A percentile compares a stretch with the other conserved stretches of the same genome.
These are phyloP conservation scores for Rhinoderma darwinii DNA, from an alignment of 2,113 vertebrate genomes.

Conservation along the genomic window DNA sequence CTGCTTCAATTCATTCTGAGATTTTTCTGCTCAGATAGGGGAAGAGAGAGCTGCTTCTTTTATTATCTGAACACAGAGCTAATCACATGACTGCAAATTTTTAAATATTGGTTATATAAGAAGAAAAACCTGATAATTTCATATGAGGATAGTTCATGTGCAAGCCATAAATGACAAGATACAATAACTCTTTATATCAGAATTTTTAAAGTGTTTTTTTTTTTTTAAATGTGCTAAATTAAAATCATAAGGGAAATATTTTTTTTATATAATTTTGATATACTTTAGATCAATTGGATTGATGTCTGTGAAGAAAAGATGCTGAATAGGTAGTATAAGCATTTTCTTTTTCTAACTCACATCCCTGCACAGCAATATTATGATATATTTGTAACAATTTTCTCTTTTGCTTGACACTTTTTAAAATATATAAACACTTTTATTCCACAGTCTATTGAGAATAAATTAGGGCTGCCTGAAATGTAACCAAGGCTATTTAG, in stretches of 20 bases:
- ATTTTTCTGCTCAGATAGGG: neutral
- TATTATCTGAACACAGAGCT: neutral
- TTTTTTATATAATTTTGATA: neutral
- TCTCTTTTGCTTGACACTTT: constrained; percentile 15
- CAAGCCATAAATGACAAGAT: neutral
- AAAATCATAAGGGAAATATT: neutral
- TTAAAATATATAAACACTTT: constrained; percentile 42
- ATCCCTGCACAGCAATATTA: constrained; percentile 17
- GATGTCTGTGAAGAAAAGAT: neutral
- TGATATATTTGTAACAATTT: constrained; percentile 25
- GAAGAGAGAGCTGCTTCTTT: neutral
- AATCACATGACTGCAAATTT: neutral
- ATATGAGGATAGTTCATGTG: neutral
- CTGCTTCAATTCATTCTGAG: neutral
- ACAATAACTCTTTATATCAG: too few relatives aligned
- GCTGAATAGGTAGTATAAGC: neutral
- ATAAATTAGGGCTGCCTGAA: constrained; percentile 44
- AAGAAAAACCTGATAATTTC: neutral
- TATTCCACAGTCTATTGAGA: constrained; percentile 31
- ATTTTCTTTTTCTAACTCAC: neutral
- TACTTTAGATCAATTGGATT: neutral
- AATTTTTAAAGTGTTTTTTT: too few relatives aligned
- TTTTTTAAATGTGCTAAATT: too few relatives aligned
- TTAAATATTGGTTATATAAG: neutral
- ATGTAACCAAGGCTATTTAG: constrained; percentile 28